Conservation (phyloP, 2,113 vertebrate genomes). For the Passer montanus region DNA sequence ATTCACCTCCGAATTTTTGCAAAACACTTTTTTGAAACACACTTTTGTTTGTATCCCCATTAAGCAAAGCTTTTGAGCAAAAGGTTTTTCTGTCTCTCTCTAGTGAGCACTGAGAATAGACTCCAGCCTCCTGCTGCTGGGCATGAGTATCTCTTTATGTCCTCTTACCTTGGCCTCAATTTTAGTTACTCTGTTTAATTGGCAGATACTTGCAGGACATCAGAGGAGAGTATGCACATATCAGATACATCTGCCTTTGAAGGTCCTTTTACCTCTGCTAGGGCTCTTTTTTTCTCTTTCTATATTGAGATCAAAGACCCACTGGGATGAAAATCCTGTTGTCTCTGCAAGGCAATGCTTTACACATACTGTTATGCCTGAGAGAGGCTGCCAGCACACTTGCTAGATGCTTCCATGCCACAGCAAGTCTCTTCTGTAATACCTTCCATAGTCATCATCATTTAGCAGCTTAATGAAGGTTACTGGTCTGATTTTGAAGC, state of each 20-base stretch:
- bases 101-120: background rate
- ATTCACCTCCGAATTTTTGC: background rate
- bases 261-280: background rate
- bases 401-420: background rate
- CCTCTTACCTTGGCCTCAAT: background rate
- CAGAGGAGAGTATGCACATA: background rate
- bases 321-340: background rate
- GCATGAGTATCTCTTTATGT: background rate
- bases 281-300: background rate
- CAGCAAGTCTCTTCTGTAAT: background rate
- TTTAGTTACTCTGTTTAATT: background rate
- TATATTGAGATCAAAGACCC: background rate
- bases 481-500: background rate
- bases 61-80: background rate
- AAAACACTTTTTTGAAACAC: background rate
- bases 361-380: background rate
- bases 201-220: background rate
- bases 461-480: background rate
- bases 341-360: background rate
- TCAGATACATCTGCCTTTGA: background rate
- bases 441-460: background rate
- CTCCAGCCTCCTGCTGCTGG: background rate
- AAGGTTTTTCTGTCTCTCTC: background rate
- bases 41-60: background rate
- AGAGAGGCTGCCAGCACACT: background rate